Conservation (phyloP, 1,140 invertebrate genomes). For the Drosophila bifasciata region DNA sequence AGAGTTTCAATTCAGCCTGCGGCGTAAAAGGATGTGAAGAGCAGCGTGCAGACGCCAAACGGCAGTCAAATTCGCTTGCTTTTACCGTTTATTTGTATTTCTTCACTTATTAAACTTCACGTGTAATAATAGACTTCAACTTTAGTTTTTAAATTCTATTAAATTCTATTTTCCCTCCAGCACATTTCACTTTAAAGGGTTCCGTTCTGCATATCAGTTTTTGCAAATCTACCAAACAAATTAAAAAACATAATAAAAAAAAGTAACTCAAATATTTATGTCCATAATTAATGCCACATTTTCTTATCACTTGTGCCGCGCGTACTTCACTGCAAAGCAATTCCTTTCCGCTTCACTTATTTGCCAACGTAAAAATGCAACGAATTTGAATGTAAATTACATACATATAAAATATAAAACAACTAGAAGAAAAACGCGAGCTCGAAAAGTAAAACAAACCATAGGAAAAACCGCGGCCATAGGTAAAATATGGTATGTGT, state of each 20-base stretch:
- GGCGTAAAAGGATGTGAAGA: too few species aligned
- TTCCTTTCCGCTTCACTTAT: slow-evolving; percentile 60
- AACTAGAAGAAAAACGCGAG: slow-evolving; percentile 4
- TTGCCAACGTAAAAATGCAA: slow-evolving; percentile 65
- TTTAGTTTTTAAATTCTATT: too few species aligned
- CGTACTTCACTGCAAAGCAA: slow-evolving; percentile 44
- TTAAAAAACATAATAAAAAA: background rate
- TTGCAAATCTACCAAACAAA: background rate
- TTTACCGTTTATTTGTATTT: background rate
- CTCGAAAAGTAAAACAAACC: background rate
- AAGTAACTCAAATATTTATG: slow-evolving; percentile 19
- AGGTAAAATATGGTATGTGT: slow-evolving; percentile 48
- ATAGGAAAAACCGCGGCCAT: slow-evolving; percentile 13
- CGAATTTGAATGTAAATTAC: slow-evolving; percentile 62
- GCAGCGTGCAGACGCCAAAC: too few species aligned
- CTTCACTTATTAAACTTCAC: background rate
- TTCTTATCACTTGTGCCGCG: slow-evolving; percentile 44
- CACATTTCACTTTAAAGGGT: too few species aligned
- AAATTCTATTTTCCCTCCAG: too few species aligned
- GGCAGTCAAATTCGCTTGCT: too few species aligned
- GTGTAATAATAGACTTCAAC: too few species aligned
- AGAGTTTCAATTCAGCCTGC: too few species aligned
- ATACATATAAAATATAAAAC: slow-evolving; percentile 8
- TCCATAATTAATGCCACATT: slow-evolving; percentile 46
- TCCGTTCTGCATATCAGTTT: background rate